Percentiles rank a stretch among this genome's conserved stretches.
Conservation (phyloP, 2,888 invertebrate genomes). For the Eupithecia subfuscata region DNA sequence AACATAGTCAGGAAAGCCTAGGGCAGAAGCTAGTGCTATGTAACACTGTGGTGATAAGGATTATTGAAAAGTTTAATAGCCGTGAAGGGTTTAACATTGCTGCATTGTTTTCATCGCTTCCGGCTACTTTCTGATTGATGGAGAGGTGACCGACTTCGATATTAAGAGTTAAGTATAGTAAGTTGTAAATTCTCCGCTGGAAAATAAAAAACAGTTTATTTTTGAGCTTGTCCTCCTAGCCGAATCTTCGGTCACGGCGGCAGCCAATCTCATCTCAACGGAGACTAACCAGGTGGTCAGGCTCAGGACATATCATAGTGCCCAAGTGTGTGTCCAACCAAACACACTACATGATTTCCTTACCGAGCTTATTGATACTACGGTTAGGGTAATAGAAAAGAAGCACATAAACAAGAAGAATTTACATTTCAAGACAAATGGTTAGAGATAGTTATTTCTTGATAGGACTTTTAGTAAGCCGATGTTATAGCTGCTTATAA, state of each 20-base stretch:
- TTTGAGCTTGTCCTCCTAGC: neutral
- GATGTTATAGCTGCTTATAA: neutral
- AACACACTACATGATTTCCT: too few species aligned
- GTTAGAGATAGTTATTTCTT: neutral
- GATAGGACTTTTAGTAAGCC: neutral
- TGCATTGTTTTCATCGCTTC: constrained; percentile 34
- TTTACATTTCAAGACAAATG: neutral
- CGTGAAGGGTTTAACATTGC: constrained; percentile 30
- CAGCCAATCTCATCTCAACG: too few species aligned
- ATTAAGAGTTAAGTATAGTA: neutral
- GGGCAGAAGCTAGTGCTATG: neutral
- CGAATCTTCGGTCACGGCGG: too few species aligned
- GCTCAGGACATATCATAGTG: too few species aligned
- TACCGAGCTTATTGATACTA: neutral
- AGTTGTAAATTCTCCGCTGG: neutral
- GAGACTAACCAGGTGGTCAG: too few species aligned
- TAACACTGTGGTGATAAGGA: constrained; percentile 16
- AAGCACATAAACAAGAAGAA: neutral
- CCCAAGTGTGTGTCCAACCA: too few species aligned
- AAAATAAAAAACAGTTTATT: neutral
- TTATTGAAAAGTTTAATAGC: constrained; percentile 44
- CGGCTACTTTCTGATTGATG: constrained; percentile 15
- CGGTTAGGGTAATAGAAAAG: neutral
- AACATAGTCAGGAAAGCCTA: neutral
- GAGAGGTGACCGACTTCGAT: constrained; percentile 4